Evolutionary conservation across 2,113 vertebrate genomes (phyloP), one percentile per base, ranked within the genome.

Genomic region (Apistogramma diplotaenia): DNA sequence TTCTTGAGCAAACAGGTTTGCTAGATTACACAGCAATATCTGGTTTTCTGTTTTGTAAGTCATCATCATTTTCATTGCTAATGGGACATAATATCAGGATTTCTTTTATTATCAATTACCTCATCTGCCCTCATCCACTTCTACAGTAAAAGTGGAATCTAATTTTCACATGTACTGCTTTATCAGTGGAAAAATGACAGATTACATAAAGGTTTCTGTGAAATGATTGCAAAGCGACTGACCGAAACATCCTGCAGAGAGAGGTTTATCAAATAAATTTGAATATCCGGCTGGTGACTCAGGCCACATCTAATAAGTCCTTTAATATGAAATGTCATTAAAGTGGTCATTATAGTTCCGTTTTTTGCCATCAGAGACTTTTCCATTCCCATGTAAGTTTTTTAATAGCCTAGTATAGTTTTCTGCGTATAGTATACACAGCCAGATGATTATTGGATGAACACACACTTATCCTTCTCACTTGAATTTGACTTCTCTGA

Each of bases 401-500:
- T 35, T 33, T 8, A 9, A 35, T 35, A 35, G 33, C 8, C 8
- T 9, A 35, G 8, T 35, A 35, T 35, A 35, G 33, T 35, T 35
- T 35, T 35, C 33, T 35, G 33, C 8, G 8, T 35, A 35, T 3
- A 35, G 33, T 9, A 9, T 35, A 35, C 33, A 35, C 33, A 35
- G 33, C 33, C 9, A 35, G 33, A 35, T 35, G 33, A 35, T 56
- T 37, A 51, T 16, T 15, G 1, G 0, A 29, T 40, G 29, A 65
- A 11, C 16, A 8, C n/a, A 19, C 23, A 40, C 16, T 46, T 71
- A 51, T 33, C 25, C 25, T 19, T 13, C 46, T 43, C 27, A 29
- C 53, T 67, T 78, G 29, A 84, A 56, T 82, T 10, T 61, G 21
- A 71, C 4, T 55, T 71, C 7, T 18, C 29, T 84, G 59, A 79